These are phyloP conservation scores for Laupala kohalensis DNA, from an alignment of 1,140 invertebrate species.

Conservation along the genomic window DNA sequence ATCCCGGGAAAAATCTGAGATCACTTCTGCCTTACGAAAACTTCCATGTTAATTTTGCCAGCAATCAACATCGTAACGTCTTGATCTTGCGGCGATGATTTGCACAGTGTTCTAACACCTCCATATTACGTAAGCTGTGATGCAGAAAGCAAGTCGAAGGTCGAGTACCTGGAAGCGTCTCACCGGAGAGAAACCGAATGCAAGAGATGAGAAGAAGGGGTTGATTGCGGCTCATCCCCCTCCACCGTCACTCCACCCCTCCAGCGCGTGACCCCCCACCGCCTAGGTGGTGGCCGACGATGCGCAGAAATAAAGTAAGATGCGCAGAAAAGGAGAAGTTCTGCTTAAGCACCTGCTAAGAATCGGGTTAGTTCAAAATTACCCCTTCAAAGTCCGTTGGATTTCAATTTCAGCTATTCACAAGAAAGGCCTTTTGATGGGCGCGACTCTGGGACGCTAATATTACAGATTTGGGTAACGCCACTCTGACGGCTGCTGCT, in stretches of 20 bases:
- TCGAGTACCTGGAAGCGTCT: neutral
- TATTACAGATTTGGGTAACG: conserved; percentile 18
- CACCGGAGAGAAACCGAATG: neutral
- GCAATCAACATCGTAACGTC: too few relatives aligned
- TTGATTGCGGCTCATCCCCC: neutral
- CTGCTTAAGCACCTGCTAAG: conserved; percentile 10
- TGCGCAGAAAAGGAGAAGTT: conserved; percentile 2
- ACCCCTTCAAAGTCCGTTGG: conserved; percentile 16
- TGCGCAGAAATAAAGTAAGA: neutral
- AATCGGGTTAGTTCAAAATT: conserved; percentile 17
- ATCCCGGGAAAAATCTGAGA: too few relatives aligned
- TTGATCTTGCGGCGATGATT: neutral
- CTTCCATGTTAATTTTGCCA: too few relatives aligned
- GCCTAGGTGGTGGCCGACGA: neutral
- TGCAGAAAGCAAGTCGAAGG: neutral
- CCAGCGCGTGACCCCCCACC: neutral
- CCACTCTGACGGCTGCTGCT: neutral
- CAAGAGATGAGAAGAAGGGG: neutral
- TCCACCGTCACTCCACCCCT: too few relatives aligned
- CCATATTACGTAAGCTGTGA: neutral
- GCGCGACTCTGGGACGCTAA: conserved; percentile 10
- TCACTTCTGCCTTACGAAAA: too few relatives aligned
- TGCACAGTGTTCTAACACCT: neutral
- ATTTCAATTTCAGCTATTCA: conserved; percentile 16
- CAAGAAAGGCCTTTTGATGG: conserved; percentile 14